Conservation (phyloP, 2,113 vertebrate genomes). For the Sclerurus mexicanus region DNA sequence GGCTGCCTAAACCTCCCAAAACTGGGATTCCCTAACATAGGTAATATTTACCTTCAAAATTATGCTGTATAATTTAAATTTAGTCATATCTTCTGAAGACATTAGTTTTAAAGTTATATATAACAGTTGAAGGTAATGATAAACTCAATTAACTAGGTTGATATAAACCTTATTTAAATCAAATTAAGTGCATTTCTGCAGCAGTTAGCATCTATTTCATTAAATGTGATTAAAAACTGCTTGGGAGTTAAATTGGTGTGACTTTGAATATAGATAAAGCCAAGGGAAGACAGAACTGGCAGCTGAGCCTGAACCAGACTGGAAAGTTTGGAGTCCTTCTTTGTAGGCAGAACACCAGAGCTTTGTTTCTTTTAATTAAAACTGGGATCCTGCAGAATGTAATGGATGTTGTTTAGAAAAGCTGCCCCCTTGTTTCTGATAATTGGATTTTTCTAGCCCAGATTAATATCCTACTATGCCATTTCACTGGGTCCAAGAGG, state of each 20-base stretch:
- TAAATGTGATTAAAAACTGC: conserved; percentile 41
- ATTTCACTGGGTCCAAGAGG: neutral
- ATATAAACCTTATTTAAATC: conserved; percentile 49
- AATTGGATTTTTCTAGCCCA: conserved; percentile 68
- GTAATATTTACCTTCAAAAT: neutral
- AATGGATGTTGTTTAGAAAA: conserved; percentile 41
- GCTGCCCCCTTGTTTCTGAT: conserved; percentile 15
- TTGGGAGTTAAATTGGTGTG: conserved; percentile 47
- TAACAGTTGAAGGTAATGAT: neutral
- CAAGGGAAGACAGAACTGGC: conserved; percentile 27
- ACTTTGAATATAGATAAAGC: conserved; percentile 58
- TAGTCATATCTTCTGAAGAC: neutral
- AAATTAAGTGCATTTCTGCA: conserved; percentile 56
- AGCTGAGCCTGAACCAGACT: conserved; percentile 2
- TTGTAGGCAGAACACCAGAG: conserved; percentile 46
- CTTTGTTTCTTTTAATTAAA: conserved; percentile 67
- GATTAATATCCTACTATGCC: conserved; percentile 53
- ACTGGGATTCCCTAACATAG: neutral
- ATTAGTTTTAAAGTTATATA: neutral
- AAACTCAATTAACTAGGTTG: conserved; percentile 57
- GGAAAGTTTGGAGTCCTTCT: conserved; percentile 9
- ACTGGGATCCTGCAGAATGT: conserved; percentile 31
- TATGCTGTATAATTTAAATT: neutral
- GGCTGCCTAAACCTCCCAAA: neutral
- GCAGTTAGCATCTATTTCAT: conserved; percentile 61